These are phyloP conservation scores for Erpetoichthys calabaricus DNA, from an alignment of 2,797 vertebrate genomes.

Conservation along the genomic window DNA sequence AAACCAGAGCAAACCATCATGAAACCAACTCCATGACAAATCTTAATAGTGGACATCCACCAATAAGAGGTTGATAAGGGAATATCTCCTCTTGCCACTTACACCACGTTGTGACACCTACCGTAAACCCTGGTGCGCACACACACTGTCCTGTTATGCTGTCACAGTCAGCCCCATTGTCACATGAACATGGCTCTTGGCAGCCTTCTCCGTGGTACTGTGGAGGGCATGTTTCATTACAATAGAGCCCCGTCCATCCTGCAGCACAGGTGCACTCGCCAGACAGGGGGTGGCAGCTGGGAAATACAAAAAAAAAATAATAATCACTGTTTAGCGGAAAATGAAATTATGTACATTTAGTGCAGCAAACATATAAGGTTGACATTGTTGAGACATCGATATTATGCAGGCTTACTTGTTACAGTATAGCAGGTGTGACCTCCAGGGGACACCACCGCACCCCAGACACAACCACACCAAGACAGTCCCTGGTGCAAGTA, in stretches of 20 bases:
- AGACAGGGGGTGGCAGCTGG: constrained; percentile 88
- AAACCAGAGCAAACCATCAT: neutral
- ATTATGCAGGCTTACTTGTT: too few species aligned
- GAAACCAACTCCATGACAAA: too few species aligned
- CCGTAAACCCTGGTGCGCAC: constrained; percentile 84
- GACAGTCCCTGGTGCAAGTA: too few species aligned
- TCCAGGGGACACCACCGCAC: too few species aligned
- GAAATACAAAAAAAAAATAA: neutral
- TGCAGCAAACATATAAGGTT: too few species aligned
- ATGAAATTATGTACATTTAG: too few species aligned
- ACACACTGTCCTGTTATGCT: constrained; percentile 70
- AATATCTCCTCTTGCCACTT: too few species aligned
- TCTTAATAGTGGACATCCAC: too few species aligned
- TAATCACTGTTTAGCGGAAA: neutral
- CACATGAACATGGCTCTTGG: constrained; percentile 65
- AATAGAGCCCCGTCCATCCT: constrained; percentile 87
- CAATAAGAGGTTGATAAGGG: too few species aligned
- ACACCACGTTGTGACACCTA: constrained; percentile 28
- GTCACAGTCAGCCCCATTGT: constrained; percentile 84
- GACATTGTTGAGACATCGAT: too few species aligned
- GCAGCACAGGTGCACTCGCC: constrained; percentile 83
- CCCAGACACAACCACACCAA: too few species aligned
- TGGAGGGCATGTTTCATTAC: constrained; percentile 80
- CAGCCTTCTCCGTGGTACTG: constrained; percentile 79
- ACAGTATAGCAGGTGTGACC: too few species aligned